Evolutionary conservation across 2,113 vertebrate genomes (phyloP).

Genomic region (Petromus typicus): DNA sequence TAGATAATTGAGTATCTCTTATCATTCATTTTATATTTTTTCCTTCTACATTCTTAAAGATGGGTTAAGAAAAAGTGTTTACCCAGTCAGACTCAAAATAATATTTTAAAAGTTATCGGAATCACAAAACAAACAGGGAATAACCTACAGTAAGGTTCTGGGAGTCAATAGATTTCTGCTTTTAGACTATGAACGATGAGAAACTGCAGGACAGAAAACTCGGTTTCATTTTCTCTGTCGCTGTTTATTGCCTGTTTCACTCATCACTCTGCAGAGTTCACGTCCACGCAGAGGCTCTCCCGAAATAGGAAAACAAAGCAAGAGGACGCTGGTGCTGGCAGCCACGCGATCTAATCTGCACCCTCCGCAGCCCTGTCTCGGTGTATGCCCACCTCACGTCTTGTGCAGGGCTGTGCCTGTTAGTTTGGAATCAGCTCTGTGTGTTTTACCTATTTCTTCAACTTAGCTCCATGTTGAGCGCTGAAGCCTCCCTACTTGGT

Average conservation of each 20-base stretch:
- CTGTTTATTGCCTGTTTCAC: conserved; percentile 34
- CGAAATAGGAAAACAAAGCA: not conserved
- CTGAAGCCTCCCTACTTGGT: conserved; percentile 66
- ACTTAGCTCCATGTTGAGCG: conserved; percentile 80
- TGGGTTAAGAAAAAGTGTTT: not conserved
- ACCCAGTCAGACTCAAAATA: not conserved
- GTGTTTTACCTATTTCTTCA: conserved; percentile 75
- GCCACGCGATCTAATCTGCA: conserved; percentile 44
- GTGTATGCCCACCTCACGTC: not conserved
- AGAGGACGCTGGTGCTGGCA: not conserved
- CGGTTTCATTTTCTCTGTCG: conserved; percentile 8
- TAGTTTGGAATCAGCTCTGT: conserved; percentile 65
- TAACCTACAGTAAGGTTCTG: not conserved
- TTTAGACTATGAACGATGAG: conserved; percentile 34
- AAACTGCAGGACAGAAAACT: not conserved
- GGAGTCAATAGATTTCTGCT: not conserved
- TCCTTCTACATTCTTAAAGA: not conserved
- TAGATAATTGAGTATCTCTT: not conserved
- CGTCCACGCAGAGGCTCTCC: not conserved
- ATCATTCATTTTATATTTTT: not conserved
- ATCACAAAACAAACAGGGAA: not conserved
- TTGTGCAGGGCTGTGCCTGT: not conserved
- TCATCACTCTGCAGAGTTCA: not conserved
- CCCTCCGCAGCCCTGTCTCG: not conserved
- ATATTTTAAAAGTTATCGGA: not conserved